A percentile compares a stretch with the other conserved stretches of the same genome.
Evolutionary conservation across 1,140 invertebrate species (phyloP).

Genomic region (Armadillidium nasatum): DNA sequence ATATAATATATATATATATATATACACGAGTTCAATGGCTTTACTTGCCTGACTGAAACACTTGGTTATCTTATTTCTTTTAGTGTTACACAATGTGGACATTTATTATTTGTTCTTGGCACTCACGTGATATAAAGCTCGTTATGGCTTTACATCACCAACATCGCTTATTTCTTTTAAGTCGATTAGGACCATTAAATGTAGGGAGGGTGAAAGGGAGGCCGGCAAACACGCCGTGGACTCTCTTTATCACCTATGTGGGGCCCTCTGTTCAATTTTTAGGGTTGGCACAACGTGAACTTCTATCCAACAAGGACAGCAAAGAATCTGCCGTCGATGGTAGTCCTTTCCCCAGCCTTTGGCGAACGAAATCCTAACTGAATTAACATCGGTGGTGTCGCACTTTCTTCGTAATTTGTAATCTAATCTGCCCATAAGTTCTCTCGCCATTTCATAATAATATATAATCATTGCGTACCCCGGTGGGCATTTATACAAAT

Average conservation of each 20-base stretch:
- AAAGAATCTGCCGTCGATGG: neutral
- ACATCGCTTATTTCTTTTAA: no score
- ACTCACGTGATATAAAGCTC: no score
- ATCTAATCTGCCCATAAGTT: neutral
- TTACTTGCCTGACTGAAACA: no score
- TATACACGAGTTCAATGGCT: no score
- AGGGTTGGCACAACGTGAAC: neutral
- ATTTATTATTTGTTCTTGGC: no score
- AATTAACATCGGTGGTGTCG: neutral
- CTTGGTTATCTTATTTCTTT: no score
- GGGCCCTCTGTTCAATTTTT: neutral
- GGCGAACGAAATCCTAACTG: neutral
- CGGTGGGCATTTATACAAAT: neutral
- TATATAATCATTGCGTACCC: neutral
- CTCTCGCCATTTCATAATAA: neutral
- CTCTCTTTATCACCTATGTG: neutral
- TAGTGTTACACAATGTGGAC: no score
- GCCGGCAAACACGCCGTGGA: no score
- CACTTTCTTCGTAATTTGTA: neutral
- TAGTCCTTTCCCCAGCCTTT: constrained; percentile 7
- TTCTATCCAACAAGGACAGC: constrained; percentile 1
- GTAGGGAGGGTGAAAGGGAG: no score
- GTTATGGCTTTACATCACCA: no score
- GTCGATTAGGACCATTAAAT: no score
- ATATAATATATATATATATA: no score